phyloP scores from a whole-genome alignment of 2,797 vertebrate genomes.

The Prionace glauca region DNA sequence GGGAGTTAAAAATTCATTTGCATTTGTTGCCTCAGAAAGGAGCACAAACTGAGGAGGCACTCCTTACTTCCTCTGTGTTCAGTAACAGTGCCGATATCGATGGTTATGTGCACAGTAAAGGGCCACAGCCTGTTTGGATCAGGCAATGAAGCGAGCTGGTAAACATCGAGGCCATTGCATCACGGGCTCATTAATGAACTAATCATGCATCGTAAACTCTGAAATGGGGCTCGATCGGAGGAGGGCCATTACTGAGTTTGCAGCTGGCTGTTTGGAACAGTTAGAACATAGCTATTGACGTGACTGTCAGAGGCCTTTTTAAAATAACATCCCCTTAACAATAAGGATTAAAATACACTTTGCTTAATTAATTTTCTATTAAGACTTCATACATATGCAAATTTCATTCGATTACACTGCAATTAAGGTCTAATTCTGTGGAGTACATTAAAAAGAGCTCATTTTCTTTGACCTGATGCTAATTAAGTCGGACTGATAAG shows the following conservation, averaged over 20 bases:
- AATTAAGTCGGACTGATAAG: conserved; percentile 7
- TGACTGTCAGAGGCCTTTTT: neutral
- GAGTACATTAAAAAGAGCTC: neutral
- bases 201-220: neutral
- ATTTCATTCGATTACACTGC: conserved; percentile 30
- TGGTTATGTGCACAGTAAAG: neutral
- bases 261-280: neutral
- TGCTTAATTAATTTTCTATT: conserved; percentile 27
- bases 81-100: neutral
- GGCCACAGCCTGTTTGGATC: neutral
- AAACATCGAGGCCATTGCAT: neutral
- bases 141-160: neutral
- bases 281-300: neutral
- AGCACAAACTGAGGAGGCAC: too few relatives aligned
- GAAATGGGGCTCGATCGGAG: neutral
- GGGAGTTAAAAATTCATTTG: neutral
- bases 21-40: neutral
- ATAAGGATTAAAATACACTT: conserved; percentile 2
- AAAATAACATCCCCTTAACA: conserved; percentile 16
- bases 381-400: conserved; percentile 22
- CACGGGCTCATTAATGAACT: neutral
- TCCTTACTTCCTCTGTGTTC: neutral
- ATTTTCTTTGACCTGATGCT: conserved; percentile 24
- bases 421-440: neutral
- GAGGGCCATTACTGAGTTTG: conserved; percentile 3